Evolutionary conservation across 2,888 invertebrate genomes (phyloP).

Genomic region (Apamea anceps): DNA sequence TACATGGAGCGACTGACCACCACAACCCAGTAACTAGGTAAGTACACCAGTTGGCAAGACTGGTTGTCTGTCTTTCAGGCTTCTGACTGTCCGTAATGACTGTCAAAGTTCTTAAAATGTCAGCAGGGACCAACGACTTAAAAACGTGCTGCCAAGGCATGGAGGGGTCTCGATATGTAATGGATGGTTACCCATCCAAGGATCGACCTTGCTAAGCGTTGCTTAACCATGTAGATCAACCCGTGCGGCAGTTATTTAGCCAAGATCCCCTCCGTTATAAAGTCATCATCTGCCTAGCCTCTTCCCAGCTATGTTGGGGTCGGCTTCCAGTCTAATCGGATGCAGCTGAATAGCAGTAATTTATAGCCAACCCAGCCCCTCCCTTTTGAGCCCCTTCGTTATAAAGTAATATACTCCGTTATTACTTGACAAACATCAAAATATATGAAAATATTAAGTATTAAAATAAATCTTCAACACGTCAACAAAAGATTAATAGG

Average conservation of each 20-base stretch:
- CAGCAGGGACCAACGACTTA: background rate
- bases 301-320: no score
- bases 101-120: background rate
- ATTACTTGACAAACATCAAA: conserved; percentile 20
- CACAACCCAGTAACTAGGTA: background rate
- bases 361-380: no score
- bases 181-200: background rate
- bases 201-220: background rate
- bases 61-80: background rate
- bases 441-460: conserved; percentile 19
- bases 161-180: no score
- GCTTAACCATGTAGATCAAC: background rate
- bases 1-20: background rate
- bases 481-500: conserved; percentile 46
- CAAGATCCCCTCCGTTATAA: background rate
- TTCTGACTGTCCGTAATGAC: background rate
- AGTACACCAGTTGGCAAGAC: background rate
- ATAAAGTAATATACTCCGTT: background rate
- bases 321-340: no score
- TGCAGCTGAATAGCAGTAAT: no score
- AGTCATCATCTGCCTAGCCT: no score
- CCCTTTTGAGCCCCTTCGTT: no score
- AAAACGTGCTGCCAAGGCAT: background rate
- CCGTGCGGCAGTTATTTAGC: no score
- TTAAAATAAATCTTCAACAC: conserved; percentile 14